phyloP scores from a whole-genome alignment of 2,797 vertebrate species.

The Sciurus vulgaris region DNA sequence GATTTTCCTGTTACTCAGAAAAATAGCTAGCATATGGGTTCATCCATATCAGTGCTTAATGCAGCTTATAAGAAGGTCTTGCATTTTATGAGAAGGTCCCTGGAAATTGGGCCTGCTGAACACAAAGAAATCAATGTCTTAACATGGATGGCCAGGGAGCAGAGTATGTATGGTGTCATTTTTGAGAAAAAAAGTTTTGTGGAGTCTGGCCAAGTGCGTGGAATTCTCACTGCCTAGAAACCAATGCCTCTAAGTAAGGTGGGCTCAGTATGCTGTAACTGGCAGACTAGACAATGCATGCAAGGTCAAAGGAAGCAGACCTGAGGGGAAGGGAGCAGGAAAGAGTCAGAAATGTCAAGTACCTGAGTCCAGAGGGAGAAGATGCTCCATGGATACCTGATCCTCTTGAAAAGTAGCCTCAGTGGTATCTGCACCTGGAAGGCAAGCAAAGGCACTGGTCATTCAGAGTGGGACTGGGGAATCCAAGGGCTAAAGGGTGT shows the following conservation, averaged over 20 bases:
- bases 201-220: background rate
- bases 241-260: background rate
- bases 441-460: background rate
- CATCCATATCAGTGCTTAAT: background rate
- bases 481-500: background rate
- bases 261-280: background rate
- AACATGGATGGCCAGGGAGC: background rate
- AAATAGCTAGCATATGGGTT: background rate
- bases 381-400: background rate
- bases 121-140: conserved; percentile 21
- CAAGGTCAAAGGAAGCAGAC: background rate
- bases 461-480: background rate
- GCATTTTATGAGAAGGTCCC: background rate
- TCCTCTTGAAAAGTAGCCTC: conserved; percentile 27
- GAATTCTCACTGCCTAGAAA: background rate
- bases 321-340: background rate
- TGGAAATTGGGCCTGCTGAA: background rate
- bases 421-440: background rate
- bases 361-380: conserved; percentile 65
- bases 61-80: background rate
- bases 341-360: background rate
- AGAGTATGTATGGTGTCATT: background rate
- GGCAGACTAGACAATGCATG: background rate
- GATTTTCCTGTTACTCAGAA: background rate
- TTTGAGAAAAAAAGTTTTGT: background rate